Percentiles rank a stretch among this genome's conserved stretches.
phyloP scores from a whole-genome alignment of 2,888 invertebrate species.

The Eristalis tenax region DNA sequence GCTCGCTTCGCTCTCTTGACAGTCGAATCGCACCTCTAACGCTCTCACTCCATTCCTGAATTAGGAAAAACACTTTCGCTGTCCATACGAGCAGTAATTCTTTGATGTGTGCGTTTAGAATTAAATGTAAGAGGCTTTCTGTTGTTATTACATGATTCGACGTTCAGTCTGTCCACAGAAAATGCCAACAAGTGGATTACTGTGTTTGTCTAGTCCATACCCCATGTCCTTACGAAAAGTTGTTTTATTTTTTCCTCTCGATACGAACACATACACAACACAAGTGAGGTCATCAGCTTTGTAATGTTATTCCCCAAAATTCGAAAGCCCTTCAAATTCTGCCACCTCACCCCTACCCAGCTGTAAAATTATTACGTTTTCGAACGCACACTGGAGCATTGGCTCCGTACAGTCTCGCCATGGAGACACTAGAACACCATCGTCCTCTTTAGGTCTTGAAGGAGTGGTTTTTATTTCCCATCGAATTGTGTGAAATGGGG shows the following conservation, averaged over 20 bases:
- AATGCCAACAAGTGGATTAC: not conserved
- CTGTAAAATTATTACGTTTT: not conserved
- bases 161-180: not conserved
- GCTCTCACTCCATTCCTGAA: no score
- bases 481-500: not conserved
- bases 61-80: no score
- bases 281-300: not conserved
- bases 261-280: not conserved
- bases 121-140: not conserved
- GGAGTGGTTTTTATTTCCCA: constrained; percentile 15
- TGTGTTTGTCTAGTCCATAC: not conserved
- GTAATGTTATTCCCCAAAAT: not conserved
- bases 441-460: constrained; percentile 14
- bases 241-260: not conserved
- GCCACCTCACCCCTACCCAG: not conserved
- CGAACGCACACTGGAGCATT: not conserved
- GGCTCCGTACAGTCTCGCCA: constrained; percentile 22
- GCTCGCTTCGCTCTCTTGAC: no score
- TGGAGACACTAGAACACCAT: constrained; percentile 7
- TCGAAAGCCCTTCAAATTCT: not conserved
- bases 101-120: no score
- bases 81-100: no score
- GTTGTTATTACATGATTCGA: not conserved
- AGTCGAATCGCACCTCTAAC: no score
- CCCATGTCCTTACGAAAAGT: not conserved